Evolutionary conservation across 2,113 vertebrate genomes (phyloP), one percentile per base, ranked within the genome.

Genomic region (Lipotes vexillifer): DNA sequence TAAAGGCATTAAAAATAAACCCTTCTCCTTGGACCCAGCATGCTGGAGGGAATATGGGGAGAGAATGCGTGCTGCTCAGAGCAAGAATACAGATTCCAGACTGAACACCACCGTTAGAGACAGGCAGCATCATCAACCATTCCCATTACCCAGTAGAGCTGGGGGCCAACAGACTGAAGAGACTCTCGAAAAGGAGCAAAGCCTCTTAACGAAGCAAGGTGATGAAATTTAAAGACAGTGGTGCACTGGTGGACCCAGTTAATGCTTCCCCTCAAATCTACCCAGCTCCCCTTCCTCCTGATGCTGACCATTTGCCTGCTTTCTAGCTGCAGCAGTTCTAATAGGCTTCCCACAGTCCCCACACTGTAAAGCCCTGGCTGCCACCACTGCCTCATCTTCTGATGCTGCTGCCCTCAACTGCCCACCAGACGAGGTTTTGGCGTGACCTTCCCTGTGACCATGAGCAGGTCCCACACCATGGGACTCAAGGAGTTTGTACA

Each of bases 1-100:
- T 46, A 46, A 83, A 77, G 29, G 36, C 81, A 80, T 75, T 52
- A 31, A 92, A 78, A 74, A 92, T 41, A 65, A 93, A 95, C 66
- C 23, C 49, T 83, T 78, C 8, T 78, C 12, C 21, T 72, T 75
- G 38, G 29, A 95, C 17, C 12, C 21, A 44, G 57, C 15, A 23
- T 36, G 20, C 27, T 63, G 68, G 15, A 89, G 71, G 78, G 89
- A 63, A 63, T 72, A 13, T 72, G 10, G 20, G 52, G 21, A 86
- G 29, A 85, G n/a, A 63, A 33, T 8, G 2, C 25, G 71, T 23
- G 12, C 33, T 94, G 3, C 18, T 68, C 20, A 66, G 9, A 87
- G 55, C 17, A 72, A 36, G 38, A 88, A 55, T 36, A 41, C 10
- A 59, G 57, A 49, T 12, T 69, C 21, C 7, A 33, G 38, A 29